Conservation (phyloP, 1,140 invertebrate species). For the Drosophila athabasca region DNA sequence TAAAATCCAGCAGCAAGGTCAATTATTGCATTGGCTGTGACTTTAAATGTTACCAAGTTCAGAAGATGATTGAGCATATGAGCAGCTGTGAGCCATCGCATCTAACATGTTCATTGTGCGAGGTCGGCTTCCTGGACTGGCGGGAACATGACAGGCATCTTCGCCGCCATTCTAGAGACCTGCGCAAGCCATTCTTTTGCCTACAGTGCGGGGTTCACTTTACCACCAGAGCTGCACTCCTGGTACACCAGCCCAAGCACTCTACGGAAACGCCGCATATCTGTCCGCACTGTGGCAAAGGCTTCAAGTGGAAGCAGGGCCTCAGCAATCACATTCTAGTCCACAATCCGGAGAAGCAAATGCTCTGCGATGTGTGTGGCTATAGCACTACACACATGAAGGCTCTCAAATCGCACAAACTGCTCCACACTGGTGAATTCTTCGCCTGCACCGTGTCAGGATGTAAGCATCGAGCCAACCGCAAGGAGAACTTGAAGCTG, state of each 20-base stretch:
- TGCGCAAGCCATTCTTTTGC: slow-evolving; percentile 85
- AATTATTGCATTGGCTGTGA: slow-evolving; percentile 83
- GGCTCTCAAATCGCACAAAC: slow-evolving; percentile 85
- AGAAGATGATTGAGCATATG: slow-evolving; percentile 83
- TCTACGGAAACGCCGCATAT: slow-evolving; percentile 85
- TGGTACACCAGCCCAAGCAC: slow-evolving; percentile 86
- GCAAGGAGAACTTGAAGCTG: slow-evolving; percentile 85
- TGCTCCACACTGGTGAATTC: slow-evolving; percentile 85
- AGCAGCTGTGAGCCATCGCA: slow-evolving; percentile 84
- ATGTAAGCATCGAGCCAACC: slow-evolving; percentile 84
- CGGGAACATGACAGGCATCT: slow-evolving; percentile 84
- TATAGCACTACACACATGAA: slow-evolving; percentile 86
- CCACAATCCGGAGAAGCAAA: slow-evolving; percentile 86
- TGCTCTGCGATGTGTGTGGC: slow-evolving; percentile 87
- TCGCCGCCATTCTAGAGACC: slow-evolving; percentile 83
- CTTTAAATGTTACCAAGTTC: slow-evolving; percentile 83
- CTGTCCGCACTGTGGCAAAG: slow-evolving; percentile 86
- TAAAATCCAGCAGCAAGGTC: slow-evolving; percentile 76
- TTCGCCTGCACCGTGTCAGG: slow-evolving; percentile 85
- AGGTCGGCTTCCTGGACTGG: slow-evolving; percentile 83
- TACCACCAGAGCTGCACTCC: slow-evolving; percentile 84
- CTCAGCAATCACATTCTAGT: slow-evolving; percentile 86
- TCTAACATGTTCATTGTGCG: slow-evolving; percentile 85
- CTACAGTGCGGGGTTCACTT: slow-evolving; percentile 85
- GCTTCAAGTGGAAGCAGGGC: slow-evolving; percentile 87